Percentiles rank a stretch among this genome's conserved stretches.
Conservation (phyloP, 2,888 invertebrate genomes). For the Gymnoscelis rufifasciata region DNA sequence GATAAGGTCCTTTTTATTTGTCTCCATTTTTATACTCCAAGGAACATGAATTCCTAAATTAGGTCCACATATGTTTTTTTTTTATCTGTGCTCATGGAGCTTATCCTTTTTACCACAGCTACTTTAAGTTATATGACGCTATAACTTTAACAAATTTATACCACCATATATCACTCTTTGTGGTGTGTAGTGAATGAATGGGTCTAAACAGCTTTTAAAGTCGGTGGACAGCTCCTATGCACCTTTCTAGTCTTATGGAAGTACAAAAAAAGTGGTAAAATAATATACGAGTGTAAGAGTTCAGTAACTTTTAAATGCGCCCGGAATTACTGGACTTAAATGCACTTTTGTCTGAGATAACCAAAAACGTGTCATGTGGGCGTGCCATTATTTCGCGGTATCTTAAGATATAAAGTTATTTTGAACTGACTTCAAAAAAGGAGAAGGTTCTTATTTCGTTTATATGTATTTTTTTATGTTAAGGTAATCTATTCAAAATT, state of each 20-base stretch:
- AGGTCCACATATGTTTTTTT: too few species aligned
- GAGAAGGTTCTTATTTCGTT: too few species aligned
- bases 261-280: background rate
- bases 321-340: constrained; percentile 1
- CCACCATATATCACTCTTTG: constrained; percentile 1
- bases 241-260: background rate
- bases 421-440: too few species aligned
- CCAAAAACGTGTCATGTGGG: background rate
- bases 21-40: too few species aligned
- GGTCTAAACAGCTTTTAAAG: background rate
- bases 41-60: too few species aligned
- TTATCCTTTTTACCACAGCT: background rate
- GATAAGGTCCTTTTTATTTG: too few species aligned
- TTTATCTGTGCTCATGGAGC: background rate
- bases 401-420: too few species aligned
- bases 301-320: constrained; percentile 2
- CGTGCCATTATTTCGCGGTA: background rate
- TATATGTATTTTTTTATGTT: too few species aligned
- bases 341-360: background rate
- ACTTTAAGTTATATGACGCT: background rate
- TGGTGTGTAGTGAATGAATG: background rate
- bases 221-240: background rate
- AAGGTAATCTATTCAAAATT: too few species aligned
- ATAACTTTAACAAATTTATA: constrained; percentile 1
- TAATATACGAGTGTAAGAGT: background rate